Percentiles rank a stretch among this genome's conserved stretches.
Evolutionary conservation across 2,888 invertebrate genomes (phyloP).

Genomic region (Doris montereyensis): DNA sequence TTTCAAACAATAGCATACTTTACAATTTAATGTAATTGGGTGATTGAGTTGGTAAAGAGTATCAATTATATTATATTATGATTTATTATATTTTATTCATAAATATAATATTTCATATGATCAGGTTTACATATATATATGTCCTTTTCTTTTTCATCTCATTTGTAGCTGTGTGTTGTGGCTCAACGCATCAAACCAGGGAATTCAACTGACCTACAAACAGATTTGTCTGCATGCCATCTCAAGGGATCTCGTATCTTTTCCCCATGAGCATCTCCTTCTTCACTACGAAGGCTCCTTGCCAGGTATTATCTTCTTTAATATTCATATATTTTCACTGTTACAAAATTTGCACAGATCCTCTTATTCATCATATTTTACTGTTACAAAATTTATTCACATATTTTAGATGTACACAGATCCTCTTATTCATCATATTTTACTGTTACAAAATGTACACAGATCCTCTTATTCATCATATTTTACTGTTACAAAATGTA

Average conservation of each 20-base stretch:
- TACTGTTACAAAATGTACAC: too few species aligned
- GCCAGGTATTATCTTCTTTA: too few species aligned
- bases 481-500: too few species aligned
- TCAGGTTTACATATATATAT: neutral
- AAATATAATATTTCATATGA: too few species aligned
- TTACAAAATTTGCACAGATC: neutral
- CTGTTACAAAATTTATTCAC: too few species aligned
- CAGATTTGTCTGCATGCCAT: constrained; percentile 85
- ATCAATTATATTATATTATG: too few species aligned
- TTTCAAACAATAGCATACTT: too few species aligned
- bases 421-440: too few species aligned
- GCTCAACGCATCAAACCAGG: constrained; percentile 76
- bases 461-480: neutral
- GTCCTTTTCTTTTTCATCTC: constrained; percentile 8
- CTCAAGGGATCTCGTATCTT: constrained; percentile 79
- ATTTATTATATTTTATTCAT: too few species aligned
- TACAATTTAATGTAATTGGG: neutral
- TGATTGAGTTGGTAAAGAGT: neutral
- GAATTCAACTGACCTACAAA: constrained; percentile 82
- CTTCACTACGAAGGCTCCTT: constrained; percentile 82
- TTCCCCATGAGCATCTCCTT: constrained; percentile 82
- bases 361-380: neutral
- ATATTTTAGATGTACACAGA: too few species aligned
- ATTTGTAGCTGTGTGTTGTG: constrained; percentile 77
- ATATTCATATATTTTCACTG: too few species aligned